Evolutionary conservation across 1,140 invertebrate species (phyloP).

Genomic region (Onthophagus taurus): DNA sequence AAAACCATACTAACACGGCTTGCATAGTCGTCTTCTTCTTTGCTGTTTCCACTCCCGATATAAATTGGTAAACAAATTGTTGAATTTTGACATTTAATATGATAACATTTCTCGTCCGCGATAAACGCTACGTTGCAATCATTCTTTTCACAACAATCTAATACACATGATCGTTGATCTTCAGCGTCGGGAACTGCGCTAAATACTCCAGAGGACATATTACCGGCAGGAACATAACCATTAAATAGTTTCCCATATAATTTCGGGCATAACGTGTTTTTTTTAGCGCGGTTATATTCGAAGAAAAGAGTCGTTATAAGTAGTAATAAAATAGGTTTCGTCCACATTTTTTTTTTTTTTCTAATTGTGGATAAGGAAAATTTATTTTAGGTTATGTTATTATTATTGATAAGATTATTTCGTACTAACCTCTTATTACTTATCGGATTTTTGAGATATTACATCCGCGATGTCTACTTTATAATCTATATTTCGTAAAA

Average conservation of each 20-base stretch:
- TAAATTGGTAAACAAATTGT: constrained; percentile 58
- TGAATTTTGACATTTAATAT: constrained; percentile 60
- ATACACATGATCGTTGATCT: constrained; percentile 55
- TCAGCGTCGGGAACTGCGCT: constrained; percentile 45
- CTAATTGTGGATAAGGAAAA: too few species aligned
- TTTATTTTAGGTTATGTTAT: too few species aligned
- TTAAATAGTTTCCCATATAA: constrained; percentile 27
- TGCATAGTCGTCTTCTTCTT: constrained; percentile 42
- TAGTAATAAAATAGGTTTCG: too few species aligned
- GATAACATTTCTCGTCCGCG: constrained; percentile 64
- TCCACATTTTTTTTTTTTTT: too few species aligned
- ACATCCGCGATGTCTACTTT: too few species aligned
- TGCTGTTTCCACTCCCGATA: constrained; percentile 44
- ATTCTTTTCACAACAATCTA: constrained; percentile 57
- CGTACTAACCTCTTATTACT: too few species aligned
- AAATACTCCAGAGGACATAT: constrained; percentile 43
- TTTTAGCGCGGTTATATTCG: too few species aligned
- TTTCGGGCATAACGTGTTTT: constrained; percentile 28
- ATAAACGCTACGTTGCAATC: constrained; percentile 72
- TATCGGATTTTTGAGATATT: too few species aligned
- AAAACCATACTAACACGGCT: constrained; percentile 64
- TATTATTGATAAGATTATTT: too few species aligned
- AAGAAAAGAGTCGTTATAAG: too few species aligned
- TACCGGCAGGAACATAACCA: constrained; percentile 30
- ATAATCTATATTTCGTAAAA: too few species aligned